These are phyloP conservation scores for Tortrix viridana DNA, from an alignment of 2,888 invertebrate genomes.

Conservation along the genomic window DNA sequence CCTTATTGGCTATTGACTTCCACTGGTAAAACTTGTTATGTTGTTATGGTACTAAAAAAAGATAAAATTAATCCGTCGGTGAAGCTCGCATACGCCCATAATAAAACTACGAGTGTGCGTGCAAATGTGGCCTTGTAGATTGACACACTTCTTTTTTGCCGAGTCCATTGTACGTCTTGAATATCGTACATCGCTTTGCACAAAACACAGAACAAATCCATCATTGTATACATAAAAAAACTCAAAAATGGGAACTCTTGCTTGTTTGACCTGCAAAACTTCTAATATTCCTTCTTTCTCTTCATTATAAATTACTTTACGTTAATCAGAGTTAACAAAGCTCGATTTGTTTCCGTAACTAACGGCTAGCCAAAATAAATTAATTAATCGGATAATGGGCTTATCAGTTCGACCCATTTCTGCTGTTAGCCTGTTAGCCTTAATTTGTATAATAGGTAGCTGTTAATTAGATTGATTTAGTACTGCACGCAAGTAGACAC, in stretches of 20 bases:
- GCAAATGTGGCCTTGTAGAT: constrained; percentile 31
- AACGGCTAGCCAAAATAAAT: constrained; percentile 28
- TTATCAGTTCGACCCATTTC: constrained; percentile 56
- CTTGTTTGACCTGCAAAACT: no score
- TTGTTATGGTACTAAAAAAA: constrained; percentile 4
- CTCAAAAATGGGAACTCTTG: neutral
- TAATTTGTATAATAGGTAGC: constrained; percentile 44
- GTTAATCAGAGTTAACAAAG: constrained; percentile 20
- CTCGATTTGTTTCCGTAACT: constrained; percentile 17
- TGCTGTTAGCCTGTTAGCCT: constrained; percentile 47
- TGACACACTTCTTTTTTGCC: constrained; percentile 38
- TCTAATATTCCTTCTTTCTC: neutral
- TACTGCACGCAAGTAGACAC: constrained; percentile 37
- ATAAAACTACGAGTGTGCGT: constrained; percentile 6
- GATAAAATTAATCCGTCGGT: constrained; percentile 10
- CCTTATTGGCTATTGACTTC: no score
- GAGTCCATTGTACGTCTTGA: constrained; percentile 17
- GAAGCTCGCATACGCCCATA: neutral
- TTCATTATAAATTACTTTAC: constrained; percentile 1
- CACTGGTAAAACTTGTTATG: no score
- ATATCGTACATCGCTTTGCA: constrained; percentile 15
- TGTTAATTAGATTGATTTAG: constrained; percentile 36
- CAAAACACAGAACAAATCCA: neutral
- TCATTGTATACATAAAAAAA: neutral
- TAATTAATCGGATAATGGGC: constrained; percentile 42